A percentile compares a stretch with the other conserved stretches of the same genome.
Evolutionary conservation across 2,797 vertebrate genomes (phyloP).

Genomic region (Orestias chungarensis): DNA sequence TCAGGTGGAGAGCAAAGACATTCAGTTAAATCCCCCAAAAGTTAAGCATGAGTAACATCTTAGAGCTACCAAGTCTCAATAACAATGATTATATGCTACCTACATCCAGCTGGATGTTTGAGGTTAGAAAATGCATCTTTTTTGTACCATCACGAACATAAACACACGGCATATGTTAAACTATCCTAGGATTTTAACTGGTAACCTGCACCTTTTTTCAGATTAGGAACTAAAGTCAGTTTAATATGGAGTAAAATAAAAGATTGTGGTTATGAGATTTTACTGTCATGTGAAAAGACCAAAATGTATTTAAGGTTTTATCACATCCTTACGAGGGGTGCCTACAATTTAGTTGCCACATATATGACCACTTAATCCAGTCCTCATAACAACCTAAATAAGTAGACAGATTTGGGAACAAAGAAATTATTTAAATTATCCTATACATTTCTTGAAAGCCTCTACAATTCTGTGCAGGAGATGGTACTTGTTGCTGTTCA

Average conservation of each 20-base stretch:
- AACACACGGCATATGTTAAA: not conserved
- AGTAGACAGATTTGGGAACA: not conserved
- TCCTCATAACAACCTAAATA: not conserved
- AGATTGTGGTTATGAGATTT: not conserved
- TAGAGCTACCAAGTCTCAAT: not conserved
- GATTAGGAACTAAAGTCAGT: not conserved
- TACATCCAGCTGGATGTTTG: not conserved
- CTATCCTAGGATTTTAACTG: not conserved
- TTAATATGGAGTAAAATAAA: not conserved
- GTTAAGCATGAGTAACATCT: not conserved
- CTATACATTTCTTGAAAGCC: not conserved
- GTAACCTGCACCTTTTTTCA: too few species aligned
- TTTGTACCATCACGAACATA: not conserved
- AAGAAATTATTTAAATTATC: not conserved
- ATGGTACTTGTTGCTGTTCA: slow-evolving; percentile 83
- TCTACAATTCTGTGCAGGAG: slow-evolving; percentile 78
- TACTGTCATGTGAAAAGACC: not conserved
- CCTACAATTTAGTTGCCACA: not conserved
- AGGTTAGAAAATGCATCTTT: not conserved
- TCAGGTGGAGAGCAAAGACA: not conserved
- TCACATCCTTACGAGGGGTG: not conserved
- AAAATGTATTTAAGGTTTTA: not conserved
- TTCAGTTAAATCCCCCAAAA: not conserved
- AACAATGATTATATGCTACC: not conserved
- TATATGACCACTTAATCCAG: not conserved